Conservation (phyloP, 1,140 invertebrate species). For the Leptonema lineaticorne region DNA sequence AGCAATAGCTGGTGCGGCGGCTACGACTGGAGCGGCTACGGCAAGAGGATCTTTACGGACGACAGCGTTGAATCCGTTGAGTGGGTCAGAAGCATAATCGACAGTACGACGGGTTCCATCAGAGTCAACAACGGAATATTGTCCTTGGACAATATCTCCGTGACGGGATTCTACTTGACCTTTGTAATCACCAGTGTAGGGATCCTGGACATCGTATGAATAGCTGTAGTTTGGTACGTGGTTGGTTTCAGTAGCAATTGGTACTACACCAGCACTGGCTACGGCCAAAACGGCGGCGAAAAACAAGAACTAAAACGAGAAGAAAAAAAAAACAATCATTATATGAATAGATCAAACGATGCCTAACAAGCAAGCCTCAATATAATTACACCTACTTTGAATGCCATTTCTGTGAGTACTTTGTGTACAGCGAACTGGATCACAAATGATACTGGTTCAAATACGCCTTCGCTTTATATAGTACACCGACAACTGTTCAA, state of each 20-base stretch:
- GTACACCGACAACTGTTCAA: neutral
- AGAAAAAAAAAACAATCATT: neutral
- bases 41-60: constrained; percentile 39
- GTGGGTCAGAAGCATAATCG: constrained; percentile 60
- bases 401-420: constrained; percentile 32
- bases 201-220: constrained; percentile 62
- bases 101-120: constrained; percentile 61
- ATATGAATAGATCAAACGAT: neutral
- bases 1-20: constrained; percentile 46
- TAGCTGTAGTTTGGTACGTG: constrained; percentile 61
- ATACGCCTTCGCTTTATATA: constrained; percentile 28
- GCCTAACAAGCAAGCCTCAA: neutral
- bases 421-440: constrained; percentile 28
- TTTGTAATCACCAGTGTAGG: constrained; percentile 63
- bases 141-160: constrained; percentile 62
- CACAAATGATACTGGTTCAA: constrained; percentile 32
- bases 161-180: constrained; percentile 61
- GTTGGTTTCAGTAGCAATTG: constrained; percentile 43
- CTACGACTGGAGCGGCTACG: constrained; percentile 30
- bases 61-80: constrained; percentile 55
- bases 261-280: constrained; percentile 38
- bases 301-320: constrained; percentile 45
- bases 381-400: constrained; percentile 30
- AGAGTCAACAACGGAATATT: constrained; percentile 60
- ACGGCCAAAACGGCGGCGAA: constrained; percentile 43